phyloP scores from a whole-genome alignment of 2,797 vertebrate species.

The Onychomys arenicola region DNA sequence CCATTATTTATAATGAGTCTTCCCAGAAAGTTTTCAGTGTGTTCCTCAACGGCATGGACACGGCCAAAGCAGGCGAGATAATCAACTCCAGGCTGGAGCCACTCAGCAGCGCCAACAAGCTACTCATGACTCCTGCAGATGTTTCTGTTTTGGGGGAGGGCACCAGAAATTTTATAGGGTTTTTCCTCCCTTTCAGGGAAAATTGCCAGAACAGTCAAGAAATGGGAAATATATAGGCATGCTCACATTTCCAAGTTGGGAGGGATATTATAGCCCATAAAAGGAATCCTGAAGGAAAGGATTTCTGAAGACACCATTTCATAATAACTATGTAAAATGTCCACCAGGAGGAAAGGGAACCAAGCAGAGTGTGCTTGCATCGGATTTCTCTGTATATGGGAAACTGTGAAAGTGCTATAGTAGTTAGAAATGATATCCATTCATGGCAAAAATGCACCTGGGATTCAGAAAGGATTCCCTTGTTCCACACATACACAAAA shows the following conservation, averaged over 20 bases:
- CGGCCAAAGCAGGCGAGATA: slow-evolving; percentile 66
- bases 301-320: slow-evolving; percentile 77
- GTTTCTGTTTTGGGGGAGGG: slow-evolving; percentile 85
- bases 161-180: slow-evolving; percentile 84
- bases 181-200: slow-evolving; percentile 85
- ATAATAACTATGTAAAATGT: slow-evolving; percentile 64
- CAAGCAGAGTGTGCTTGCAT: slow-evolving; percentile 43
- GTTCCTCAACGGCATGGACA: slow-evolving; percentile 66
- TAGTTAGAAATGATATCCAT: slow-evolving; percentile 53
- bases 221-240: slow-evolving; percentile 85
- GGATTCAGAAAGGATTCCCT: background rate
- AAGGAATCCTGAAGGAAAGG: slow-evolving; percentile 64
- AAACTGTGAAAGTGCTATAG: slow-evolving; percentile 55
- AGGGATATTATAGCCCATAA: slow-evolving; percentile 83
- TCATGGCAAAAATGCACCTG: slow-evolving; percentile 58
- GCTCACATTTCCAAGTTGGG: slow-evolving; percentile 84
- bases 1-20: slow-evolving; percentile 54
- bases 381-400: slow-evolving; percentile 45
- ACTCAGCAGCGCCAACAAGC: slow-evolving; percentile 64
- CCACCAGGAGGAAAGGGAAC: slow-evolving; percentile 51
- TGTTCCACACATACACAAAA: background rate
- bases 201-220: slow-evolving; percentile 86
- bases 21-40: background rate
- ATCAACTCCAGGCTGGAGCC: slow-evolving; percentile 66
- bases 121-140: slow-evolving; percentile 85